Evolutionary conservation across 1,140 invertebrate species (phyloP).

Genomic region (Cheumatopsyche charites): DNA sequence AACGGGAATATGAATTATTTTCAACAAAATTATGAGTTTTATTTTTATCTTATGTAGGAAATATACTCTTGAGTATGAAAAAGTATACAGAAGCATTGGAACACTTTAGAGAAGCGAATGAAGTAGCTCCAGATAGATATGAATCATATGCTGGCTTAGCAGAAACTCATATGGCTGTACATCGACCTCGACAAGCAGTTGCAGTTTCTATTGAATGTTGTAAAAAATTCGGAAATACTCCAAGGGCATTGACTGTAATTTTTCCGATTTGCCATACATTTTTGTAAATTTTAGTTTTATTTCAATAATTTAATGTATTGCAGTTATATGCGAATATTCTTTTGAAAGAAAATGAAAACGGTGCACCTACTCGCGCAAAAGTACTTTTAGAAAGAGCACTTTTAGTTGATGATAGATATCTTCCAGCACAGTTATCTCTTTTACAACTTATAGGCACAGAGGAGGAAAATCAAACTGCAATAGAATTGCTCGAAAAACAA

Average conservation of each 20-base stretch:
- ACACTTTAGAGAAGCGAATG: conserved; percentile 75
- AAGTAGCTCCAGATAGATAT: conserved; percentile 63
- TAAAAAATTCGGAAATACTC: conserved; percentile 72
- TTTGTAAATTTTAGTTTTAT: not conserved
- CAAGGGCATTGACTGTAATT: conserved; percentile 72
- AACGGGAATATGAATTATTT: too few species aligned
- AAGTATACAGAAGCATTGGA: conserved; percentile 73
- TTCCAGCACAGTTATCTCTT: conserved; percentile 71
- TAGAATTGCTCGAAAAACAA: conserved; percentile 66
- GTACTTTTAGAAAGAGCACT: conserved; percentile 72
- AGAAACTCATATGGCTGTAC: conserved; percentile 71
- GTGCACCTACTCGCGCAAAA: conserved; percentile 67
- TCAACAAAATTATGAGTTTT: too few species aligned
- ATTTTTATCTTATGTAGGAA: conserved; percentile 51
- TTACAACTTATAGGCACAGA: conserved; percentile 67
- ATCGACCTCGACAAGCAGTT: conserved; percentile 71
- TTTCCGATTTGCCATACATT: conserved; percentile 16
- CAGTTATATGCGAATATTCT: conserved; percentile 73
- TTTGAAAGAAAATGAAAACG: conserved; percentile 66
- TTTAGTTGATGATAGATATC: conserved; percentile 66
- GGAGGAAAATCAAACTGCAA: conserved; percentile 63
- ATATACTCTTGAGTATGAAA: conserved; percentile 73
- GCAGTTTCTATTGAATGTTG: conserved; percentile 72
- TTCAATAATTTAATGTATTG: conserved; percentile 48
- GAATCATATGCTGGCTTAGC: conserved; percentile 77